Percentiles rank a stretch among this genome's conserved stretches.
Conservation (phyloP, 92 coral and sea anemone genomes). For the Diadumene lineata region DNA sequence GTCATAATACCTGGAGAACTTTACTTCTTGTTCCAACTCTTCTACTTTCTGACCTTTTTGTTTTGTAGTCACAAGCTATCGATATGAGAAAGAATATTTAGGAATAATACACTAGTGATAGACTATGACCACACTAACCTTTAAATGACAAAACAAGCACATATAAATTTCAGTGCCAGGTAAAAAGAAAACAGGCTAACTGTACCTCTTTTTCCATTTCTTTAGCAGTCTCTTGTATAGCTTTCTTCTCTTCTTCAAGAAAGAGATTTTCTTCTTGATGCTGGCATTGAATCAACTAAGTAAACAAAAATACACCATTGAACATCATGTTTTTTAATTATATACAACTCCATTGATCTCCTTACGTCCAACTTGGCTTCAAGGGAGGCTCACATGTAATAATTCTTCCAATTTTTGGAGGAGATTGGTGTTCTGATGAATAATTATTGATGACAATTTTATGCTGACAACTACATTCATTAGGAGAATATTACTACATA, state of each 20-base stretch:
- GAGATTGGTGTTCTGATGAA: no score
- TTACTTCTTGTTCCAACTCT: constrained; percentile 64
- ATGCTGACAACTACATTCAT: no score
- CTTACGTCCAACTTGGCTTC: no score
- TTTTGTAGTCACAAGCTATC: constrained; percentile 62
- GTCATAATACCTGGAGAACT: constrained; percentile 67
- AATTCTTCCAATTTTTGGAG: no score
- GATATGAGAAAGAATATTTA: neutral
- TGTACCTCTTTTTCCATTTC: constrained; percentile 92
- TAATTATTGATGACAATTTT: no score
- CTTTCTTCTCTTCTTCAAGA: constrained; percentile 84
- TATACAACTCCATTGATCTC: no score
- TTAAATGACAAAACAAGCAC: neutral
- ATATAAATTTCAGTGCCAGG: no score
- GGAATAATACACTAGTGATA: neutral
- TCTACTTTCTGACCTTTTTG: constrained; percentile 53
- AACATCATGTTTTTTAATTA: no score
- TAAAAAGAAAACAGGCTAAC: no score
- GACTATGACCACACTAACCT: neutral
- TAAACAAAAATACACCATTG: neutral
- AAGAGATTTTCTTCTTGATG: constrained; percentile 85
- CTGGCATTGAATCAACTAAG: constrained; percentile 75
- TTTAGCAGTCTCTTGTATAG: constrained; percentile 66
- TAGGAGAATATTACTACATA: no score
- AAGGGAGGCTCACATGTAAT: no score